These are phyloP conservation scores for Blastobasis adustella DNA, from an alignment of 2,888 invertebrate species.

Conservation along the genomic window DNA sequence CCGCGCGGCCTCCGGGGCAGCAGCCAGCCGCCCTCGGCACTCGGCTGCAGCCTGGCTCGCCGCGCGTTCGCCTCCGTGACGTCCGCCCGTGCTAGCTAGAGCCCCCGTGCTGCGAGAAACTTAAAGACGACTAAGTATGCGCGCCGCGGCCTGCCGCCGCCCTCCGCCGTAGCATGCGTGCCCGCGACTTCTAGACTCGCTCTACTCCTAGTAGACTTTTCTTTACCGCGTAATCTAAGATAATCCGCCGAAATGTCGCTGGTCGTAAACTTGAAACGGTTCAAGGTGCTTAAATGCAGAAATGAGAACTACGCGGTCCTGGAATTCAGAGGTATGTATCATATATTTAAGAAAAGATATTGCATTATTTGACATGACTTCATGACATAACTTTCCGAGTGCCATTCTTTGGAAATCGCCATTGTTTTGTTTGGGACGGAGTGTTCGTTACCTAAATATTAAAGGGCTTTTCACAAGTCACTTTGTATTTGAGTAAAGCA, in stretches of 20 bases:
- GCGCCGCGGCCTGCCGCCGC: not conserved
- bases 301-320: slow-evolving; percentile 80
- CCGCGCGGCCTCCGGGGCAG: slow-evolving; percentile 10
- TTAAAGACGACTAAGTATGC: no score
- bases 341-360: not conserved
- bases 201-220: not conserved
- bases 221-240: not conserved
- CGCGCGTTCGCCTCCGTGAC: slow-evolving; percentile 4
- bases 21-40: not conserved
- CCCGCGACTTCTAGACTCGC: no score
- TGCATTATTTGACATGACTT: no score
- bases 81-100: not conserved
- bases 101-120: not conserved
- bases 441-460: no score
- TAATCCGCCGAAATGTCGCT: slow-evolving; percentile 75
- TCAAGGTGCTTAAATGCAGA: slow-evolving; percentile 80
- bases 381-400: no score
- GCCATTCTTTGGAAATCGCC: no score
- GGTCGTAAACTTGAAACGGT: slow-evolving; percentile 78
- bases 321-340: slow-evolving; percentile 84
- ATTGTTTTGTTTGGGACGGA: no score
- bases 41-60: slow-evolving; percentile 1
- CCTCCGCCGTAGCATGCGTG: slow-evolving; percentile 1
- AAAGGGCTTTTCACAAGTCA: no score
- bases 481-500: no score